A percentile compares a stretch with the other conserved stretches of the same genome.
These are phyloP conservation scores for Pristionchus arcanus DNA, from an alignment of 2,888 invertebrate genomes.

Conservation along the genomic window DNA sequence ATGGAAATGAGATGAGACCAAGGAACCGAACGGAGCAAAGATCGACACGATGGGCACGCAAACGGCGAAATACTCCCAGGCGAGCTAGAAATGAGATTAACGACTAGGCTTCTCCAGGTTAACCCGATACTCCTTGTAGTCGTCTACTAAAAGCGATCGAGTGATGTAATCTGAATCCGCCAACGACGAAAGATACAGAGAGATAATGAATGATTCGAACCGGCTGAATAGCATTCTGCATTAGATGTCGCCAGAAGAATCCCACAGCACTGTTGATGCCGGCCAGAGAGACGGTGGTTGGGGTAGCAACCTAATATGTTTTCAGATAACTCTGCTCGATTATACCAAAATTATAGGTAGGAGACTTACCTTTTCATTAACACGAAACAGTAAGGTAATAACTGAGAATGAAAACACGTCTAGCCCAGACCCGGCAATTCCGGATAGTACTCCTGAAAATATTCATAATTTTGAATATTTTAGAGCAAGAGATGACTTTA, in stretches of 20 bases:
- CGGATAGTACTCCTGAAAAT: slow-evolving; percentile 69
- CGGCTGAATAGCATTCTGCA: slow-evolving; percentile 48
- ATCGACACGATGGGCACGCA: slow-evolving; percentile 65
- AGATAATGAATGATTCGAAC: neutral
- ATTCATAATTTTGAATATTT: too few relatives aligned
- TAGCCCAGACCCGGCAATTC: slow-evolving; percentile 76
- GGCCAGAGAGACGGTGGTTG: slow-evolving; percentile 77
- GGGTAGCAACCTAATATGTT: slow-evolving; percentile 72
- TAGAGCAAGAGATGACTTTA: neutral
- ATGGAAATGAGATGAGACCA: slow-evolving; percentile 71
- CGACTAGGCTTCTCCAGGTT: neutral
- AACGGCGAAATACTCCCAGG: slow-evolving; percentile 71
- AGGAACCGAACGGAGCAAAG: slow-evolving; percentile 70
- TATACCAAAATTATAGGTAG: neutral
- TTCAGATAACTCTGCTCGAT: neutral
- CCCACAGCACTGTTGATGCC: slow-evolving; percentile 70
- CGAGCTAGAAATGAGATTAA: slow-evolving; percentile 53
- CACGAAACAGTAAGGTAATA: slow-evolving; percentile 65
- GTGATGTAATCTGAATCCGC: too few relatives aligned
- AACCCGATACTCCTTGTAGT: too few relatives aligned
- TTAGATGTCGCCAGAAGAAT: slow-evolving; percentile 69
- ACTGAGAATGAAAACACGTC: slow-evolving; percentile 76
- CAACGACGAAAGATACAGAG: too few relatives aligned
- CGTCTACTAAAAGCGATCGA: too few relatives aligned
- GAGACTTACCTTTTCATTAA: slow-evolving; percentile 34